Conservation (phyloP, 2,888 invertebrate species). For the Mallateleia sp. region DNA sequence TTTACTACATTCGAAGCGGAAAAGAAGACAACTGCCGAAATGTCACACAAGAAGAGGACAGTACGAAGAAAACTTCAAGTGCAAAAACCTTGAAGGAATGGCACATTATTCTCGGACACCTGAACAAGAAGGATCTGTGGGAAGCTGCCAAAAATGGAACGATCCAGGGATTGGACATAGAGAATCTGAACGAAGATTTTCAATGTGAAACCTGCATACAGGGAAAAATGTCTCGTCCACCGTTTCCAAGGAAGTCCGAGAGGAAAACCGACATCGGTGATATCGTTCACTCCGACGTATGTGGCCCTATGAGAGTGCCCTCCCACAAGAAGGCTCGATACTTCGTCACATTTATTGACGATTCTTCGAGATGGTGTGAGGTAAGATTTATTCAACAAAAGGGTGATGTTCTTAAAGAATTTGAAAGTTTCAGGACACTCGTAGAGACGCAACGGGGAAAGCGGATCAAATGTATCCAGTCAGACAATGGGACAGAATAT, state of each 20-base stretch:
- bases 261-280: slow-evolving; percentile 72
- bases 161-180: slow-evolving; percentile 9
- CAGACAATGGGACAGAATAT: too few species aligned
- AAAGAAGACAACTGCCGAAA: not conserved
- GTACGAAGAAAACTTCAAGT: not conserved
- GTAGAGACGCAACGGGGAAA: too few species aligned
- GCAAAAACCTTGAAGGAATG: not conserved
- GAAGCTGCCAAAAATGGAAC: slow-evolving; percentile 16
- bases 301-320: slow-evolving; percentile 78
- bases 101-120: slow-evolving; percentile 26
- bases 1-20: slow-evolving; percentile 21
- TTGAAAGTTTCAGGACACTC: too few species aligned
- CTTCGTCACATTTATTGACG: too few species aligned
- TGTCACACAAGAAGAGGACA: not conserved
- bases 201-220: not conserved
- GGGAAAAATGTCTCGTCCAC: slow-evolving; percentile 15
- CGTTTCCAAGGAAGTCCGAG: slow-evolving; percentile 22
- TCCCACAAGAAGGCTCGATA: too few species aligned
- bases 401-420: too few species aligned
- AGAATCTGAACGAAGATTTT: not conserved
- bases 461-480: too few species aligned
- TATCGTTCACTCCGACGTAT: slow-evolving; percentile 64
- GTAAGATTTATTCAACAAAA: too few species aligned
- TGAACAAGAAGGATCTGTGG: slow-evolving; percentile 2
- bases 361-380: too few species aligned